Evolutionary conservation across 2,888 invertebrate genomes (phyloP).

Genomic region (Epiblema foenella): DNA sequence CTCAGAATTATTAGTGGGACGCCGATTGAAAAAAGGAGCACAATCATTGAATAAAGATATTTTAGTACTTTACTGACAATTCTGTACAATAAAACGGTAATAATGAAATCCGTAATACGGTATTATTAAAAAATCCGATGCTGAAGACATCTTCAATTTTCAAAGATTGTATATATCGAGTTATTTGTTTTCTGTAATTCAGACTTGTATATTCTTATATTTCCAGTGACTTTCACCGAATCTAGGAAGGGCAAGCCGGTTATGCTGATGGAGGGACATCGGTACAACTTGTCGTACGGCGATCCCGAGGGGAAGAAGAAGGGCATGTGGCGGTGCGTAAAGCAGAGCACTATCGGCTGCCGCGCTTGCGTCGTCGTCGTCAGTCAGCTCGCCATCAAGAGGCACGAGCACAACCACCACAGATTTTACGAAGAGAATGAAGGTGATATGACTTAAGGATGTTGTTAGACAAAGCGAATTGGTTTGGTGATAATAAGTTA

Average conservation of each 20-base stretch:
- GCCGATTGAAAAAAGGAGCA: conserved; percentile 3
- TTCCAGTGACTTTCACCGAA: conserved; percentile 26
- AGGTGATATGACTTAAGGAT: background rate
- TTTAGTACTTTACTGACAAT: background rate
- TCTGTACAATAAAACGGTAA: background rate
- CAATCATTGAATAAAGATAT: conserved; percentile 2
- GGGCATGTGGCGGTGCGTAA: conserved; percentile 26
- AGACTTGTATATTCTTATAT: background rate
- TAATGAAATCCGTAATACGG: background rate
- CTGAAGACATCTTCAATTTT: background rate
- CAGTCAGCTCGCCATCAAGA: background rate
- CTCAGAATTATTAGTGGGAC: conserved; percentile 3
- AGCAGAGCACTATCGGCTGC: conserved; percentile 26
- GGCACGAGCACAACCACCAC: conserved; percentile 13
- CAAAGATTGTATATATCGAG: too few species aligned
- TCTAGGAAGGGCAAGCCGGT: conserved; percentile 28
- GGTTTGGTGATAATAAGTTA: background rate
- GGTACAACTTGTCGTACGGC: conserved; percentile 21
- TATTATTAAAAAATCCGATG: background rate
- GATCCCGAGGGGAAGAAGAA: conserved; percentile 12
- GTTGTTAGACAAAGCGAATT: too few species aligned
- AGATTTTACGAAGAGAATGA: conserved; percentile 4
- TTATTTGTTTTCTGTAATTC: background rate
- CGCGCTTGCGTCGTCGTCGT: conserved; percentile 12
- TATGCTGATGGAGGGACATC: conserved; percentile 11